phyloP scores from a whole-genome alignment of 2,113 vertebrate species.

The Megaleporinus macrocephalus region DNA sequence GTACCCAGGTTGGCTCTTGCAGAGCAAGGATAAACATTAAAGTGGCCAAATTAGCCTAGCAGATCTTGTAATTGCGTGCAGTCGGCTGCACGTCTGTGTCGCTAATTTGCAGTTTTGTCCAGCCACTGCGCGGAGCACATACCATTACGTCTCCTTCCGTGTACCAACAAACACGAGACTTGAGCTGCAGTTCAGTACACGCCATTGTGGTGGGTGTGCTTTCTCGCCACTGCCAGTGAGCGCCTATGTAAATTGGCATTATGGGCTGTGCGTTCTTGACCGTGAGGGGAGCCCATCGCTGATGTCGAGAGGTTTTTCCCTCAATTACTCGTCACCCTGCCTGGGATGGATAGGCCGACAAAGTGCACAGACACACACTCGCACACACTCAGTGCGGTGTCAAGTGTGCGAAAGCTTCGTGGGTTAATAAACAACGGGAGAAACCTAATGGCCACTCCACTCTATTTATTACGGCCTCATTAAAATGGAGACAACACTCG shows the following conservation, averaged over 20 bases:
- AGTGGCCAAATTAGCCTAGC: neutral
- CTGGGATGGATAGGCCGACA: neutral
- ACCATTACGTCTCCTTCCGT: neutral
- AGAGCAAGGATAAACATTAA: neutral
- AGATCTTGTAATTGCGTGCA: neutral
- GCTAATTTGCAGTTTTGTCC: slow-evolving; percentile 31
- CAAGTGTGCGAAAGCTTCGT: slow-evolving; percentile 30
- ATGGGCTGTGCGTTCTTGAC: neutral
- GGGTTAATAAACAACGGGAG: slow-evolving; percentile 58
- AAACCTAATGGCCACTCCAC: slow-evolving; percentile 58
- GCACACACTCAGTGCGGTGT: slow-evolving; percentile 26
- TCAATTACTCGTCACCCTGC: slow-evolving; percentile 6
- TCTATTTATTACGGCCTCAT: slow-evolving; percentile 70
- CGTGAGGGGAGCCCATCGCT: slow-evolving; percentile 9
- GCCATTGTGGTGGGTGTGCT: neutral
- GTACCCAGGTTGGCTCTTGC: neutral
- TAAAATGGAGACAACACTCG: slow-evolving; percentile 65
- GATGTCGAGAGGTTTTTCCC: slow-evolving; percentile 9
- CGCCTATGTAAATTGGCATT: neutral
- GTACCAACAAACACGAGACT: neutral
- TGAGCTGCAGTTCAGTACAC: neutral
- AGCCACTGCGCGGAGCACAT: neutral
- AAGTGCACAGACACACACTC: slow-evolving; percentile 6
- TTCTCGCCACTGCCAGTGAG: neutral
- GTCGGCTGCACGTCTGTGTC: neutral